A percentile compares a stretch with the other conserved stretches of the same genome.
Evolutionary conservation across 2,113 vertebrate species (phyloP).

Genomic region (Platysternon megacephalum): DNA sequence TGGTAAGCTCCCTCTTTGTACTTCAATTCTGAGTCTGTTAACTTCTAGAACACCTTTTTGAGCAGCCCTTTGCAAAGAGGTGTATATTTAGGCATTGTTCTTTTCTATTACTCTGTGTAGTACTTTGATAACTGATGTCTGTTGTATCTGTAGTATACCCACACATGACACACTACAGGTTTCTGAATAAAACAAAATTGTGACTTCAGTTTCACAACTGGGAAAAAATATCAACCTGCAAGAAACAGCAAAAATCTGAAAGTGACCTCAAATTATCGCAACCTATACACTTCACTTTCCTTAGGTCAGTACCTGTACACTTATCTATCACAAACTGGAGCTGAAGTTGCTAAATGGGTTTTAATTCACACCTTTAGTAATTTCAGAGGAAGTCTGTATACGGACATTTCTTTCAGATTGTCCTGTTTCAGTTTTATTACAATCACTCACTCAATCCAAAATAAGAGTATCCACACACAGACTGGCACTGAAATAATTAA

Average conservation of each 20-base stretch:
- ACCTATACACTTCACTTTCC: neutral
- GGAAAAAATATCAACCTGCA: neutral
- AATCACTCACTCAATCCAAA: neutral
- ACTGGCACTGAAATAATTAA: neutral
- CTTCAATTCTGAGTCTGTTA: too few species aligned
- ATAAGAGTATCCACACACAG: neutral
- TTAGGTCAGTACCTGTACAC: too few species aligned
- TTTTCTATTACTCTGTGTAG: neutral
- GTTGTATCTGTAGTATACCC: neutral
- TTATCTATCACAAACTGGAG: neutral
- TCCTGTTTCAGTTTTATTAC: too few species aligned
- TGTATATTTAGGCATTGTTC: neutral
- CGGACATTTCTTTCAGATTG: neutral
- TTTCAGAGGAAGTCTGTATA: neutral
- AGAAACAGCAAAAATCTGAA: neutral
- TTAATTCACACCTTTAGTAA: neutral
- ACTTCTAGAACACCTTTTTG: neutral
- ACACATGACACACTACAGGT: neutral
- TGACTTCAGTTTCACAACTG: neutral
- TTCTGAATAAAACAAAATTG: neutral
- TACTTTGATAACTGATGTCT: neutral
- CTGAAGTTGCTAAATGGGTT: neutral
- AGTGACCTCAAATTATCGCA: neutral
- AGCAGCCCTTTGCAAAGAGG: neutral
- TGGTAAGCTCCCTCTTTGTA: too few species aligned